Conservation (phyloP, 2,797 vertebrate genomes). For the Hypotaenidia okinawae region DNA sequence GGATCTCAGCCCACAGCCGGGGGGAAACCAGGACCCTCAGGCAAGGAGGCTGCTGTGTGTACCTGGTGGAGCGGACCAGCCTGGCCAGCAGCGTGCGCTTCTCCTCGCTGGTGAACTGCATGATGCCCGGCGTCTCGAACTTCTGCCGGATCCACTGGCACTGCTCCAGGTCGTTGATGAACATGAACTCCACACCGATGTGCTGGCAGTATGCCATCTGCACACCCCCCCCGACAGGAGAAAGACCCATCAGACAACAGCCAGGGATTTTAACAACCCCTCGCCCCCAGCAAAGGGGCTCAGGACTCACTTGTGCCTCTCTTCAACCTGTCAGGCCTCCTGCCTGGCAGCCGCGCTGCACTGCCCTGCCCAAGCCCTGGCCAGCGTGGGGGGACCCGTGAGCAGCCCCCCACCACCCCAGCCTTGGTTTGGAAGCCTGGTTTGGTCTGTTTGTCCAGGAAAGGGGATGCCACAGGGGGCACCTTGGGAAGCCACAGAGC, state of each 20-base stretch:
- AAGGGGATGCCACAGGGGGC: neutral
- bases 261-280: neutral
- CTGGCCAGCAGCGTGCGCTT: conserved; percentile 88
- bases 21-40: too few relatives aligned
- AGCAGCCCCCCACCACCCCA: neutral
- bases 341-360: neutral
- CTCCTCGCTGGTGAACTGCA: conserved; percentile 88
- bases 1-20: too few relatives aligned
- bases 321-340: neutral
- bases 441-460: neutral
- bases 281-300: neutral
- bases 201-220: conserved; percentile 92
- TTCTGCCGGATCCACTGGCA: conserved; percentile 94
- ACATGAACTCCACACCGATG: conserved; percentile 96
- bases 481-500: neutral
- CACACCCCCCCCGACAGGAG: neutral
- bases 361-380: fast-evolving
- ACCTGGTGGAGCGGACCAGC: conserved; percentile 93
- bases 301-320: neutral
- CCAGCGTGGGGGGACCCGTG: fast-evolving
- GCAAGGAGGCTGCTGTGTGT: too few relatives aligned
- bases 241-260: neutral
- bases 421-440: neutral
- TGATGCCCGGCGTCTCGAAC: conserved; percentile 90
- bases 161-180: conserved; percentile 95